Percentiles rank a stretch among this genome's conserved stretches.
These are phyloP conservation scores for Dysidea cf. avara DNA, from an alignment of 37 sponge, comb jelly and placozoan genomes.

Conservation along the genomic window DNA sequence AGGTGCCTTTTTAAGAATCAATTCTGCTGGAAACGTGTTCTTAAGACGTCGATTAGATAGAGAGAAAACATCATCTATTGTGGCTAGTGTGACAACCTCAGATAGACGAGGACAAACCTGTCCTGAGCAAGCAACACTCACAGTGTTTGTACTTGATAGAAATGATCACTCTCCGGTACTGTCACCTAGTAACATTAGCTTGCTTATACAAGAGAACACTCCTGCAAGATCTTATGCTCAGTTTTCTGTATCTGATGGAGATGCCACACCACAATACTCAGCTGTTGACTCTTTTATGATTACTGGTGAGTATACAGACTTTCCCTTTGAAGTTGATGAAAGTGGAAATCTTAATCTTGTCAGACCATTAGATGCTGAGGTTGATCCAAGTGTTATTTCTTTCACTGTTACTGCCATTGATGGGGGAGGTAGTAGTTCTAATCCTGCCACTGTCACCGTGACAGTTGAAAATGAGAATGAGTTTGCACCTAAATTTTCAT, in stretches of 20 bases:
- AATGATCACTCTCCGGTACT: conserved; percentile 59
- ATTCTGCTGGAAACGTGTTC: conserved; percentile 37
- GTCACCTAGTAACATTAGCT: conserved; percentile 5
- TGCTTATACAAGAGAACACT: conserved; percentile 37
- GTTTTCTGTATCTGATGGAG: conserved; percentile 35
- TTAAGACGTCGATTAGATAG: conserved; percentile 34
- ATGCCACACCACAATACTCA: conserved; percentile 38
- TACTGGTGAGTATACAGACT: not conserved
- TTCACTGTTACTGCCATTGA: conserved; percentile 48
- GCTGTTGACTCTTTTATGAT: conserved; percentile 29
- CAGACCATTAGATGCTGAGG: conserved; percentile 49
- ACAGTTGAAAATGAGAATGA: conserved; percentile 64
- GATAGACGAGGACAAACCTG: conserved; percentile 37
- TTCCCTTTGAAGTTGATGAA: conserved; percentile 40
- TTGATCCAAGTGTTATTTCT: not conserved
- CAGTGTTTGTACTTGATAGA: conserved; percentile 32
- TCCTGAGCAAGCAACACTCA: conserved; percentile 7
- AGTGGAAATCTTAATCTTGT: conserved; percentile 37
- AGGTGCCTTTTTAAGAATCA: conserved; percentile 16
- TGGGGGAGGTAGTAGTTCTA: conserved; percentile 13
- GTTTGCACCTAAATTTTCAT: conserved; percentile 35
- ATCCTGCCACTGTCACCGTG: conserved; percentile 39
- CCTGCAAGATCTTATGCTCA: conserved; percentile 13
- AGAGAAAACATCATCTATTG: conserved; percentile 17
- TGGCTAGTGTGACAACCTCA: conserved; percentile 34